phyloP scores from a whole-genome alignment of 2,888 invertebrate genomes.

The Archips crataeganus region DNA sequence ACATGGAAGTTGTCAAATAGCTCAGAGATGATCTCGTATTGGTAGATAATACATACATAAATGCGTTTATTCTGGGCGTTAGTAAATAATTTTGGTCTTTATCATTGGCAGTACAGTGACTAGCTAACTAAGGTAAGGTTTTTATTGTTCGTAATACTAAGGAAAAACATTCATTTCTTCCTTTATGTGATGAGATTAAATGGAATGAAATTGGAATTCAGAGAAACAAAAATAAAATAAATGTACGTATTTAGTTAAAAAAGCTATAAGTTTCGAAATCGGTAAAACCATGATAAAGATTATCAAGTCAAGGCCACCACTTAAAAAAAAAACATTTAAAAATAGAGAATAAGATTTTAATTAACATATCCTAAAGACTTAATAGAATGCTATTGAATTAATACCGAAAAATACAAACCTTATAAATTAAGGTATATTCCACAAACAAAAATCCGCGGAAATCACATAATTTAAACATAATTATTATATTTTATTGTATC shows the following conservation, averaged over 20 bases:
- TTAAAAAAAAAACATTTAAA: too few species aligned
- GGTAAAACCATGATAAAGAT: too few species aligned
- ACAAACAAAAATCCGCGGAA: neutral
- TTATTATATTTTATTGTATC: slow-evolving; percentile 29
- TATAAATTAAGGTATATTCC: neutral
- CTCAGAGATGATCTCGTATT: too few species aligned
- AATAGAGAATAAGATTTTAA: too few species aligned
- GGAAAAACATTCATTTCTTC: neutral
- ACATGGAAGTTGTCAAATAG: too few species aligned
- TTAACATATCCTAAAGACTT: too few species aligned
- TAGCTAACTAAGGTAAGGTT: neutral
- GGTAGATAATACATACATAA: too few species aligned
- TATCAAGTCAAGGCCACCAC: too few species aligned
- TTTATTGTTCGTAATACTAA: slow-evolving; percentile 1
- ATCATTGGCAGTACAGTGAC: neutral
- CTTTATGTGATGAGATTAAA: neutral
- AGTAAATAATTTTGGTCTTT: neutral
- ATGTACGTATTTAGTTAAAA: too few species aligned
- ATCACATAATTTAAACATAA: slow-evolving; percentile 18
- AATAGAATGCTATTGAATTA: neutral
- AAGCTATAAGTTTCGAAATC: too few species aligned
- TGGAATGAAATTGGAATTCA: neutral
- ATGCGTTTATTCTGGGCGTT: too few species aligned
- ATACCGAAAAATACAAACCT: slow-evolving; percentile 13
- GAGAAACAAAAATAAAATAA: too few species aligned